Conservation (phyloP, 1,140 invertebrate species). For the Drosophila arizonae region DNA sequence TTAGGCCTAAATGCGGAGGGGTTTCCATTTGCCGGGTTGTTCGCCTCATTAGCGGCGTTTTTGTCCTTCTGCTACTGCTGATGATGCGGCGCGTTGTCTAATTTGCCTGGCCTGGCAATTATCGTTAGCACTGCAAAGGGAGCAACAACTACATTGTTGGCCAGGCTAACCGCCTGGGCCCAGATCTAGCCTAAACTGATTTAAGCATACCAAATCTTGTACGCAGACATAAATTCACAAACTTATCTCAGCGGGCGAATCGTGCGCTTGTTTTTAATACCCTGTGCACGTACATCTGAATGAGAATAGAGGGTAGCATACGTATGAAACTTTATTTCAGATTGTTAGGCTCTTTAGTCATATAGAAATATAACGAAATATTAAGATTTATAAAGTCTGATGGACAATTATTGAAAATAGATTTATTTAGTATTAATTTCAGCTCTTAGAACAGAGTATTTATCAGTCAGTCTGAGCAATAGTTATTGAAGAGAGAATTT, state of each 20-base stretch:
- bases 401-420: background rate
- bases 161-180: slow-evolving; percentile 10
- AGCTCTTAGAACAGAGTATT: too few species aligned
- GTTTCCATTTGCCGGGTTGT: slow-evolving; percentile 60
- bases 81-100: slow-evolving; percentile 1
- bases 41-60: slow-evolving; percentile 69
- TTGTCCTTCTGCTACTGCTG: slow-evolving; percentile 14
- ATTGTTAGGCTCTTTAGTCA: too few species aligned
- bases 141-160: slow-evolving; percentile 20
- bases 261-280: slow-evolving; percentile 62
- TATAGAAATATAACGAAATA: too few species aligned
- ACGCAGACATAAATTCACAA: slow-evolving; percentile 64
- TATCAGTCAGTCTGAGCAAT: too few species aligned
- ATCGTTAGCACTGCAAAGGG: slow-evolving; percentile 36
- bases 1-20: slow-evolving; percentile 75
- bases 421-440: background rate
- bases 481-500: background rate
- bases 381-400: too few species aligned
- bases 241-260: slow-evolving; percentile 64
- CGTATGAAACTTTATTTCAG: too few species aligned
- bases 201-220: slow-evolving; percentile 54
- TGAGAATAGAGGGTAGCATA: background rate
- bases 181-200: slow-evolving; percentile 40
- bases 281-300: background rate
- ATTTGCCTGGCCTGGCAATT: slow-evolving; percentile 44